These are phyloP conservation scores for Euthynnus affinis DNA, from an alignment of 2,797 vertebrate species.

Conservation along the genomic window DNA sequence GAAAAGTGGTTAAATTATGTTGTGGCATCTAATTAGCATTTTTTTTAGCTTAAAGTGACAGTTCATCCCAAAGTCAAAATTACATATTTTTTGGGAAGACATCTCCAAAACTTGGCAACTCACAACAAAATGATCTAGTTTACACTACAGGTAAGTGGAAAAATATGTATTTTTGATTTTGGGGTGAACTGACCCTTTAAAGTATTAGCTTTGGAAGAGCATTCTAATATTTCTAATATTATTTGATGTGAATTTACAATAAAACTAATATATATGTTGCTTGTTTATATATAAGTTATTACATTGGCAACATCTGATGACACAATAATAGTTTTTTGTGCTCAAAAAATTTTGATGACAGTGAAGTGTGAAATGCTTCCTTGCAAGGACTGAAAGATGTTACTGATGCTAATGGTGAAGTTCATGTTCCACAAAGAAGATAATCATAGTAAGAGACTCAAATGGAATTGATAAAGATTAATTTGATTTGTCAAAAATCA, in stretches of 20 bases:
- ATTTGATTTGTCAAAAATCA: conserved; percentile 56
- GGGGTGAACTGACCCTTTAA: no score
- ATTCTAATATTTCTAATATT: conserved; percentile 7
- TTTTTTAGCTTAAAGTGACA: no score
- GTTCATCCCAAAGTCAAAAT: no score
- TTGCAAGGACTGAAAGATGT: neutral
- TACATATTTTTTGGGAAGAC: no score
- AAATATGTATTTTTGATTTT: no score
- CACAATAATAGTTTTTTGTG: neutral
- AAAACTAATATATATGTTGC: conserved; percentile 38
- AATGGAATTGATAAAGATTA: conserved; percentile 47
- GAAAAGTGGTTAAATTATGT: conserved; percentile 14
- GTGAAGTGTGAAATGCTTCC: neutral
- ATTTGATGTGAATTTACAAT: conserved; percentile 6
- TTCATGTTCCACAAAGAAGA: neutral
- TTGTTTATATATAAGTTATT: conserved; percentile 4
- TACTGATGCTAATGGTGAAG: neutral
- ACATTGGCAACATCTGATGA: neutral
- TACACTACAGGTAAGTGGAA: no score
- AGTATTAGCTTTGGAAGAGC: no score
- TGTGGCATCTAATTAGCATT: conserved; percentile 1
- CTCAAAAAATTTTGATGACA: neutral
- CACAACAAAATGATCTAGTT: no score
- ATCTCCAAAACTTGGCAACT: no score
- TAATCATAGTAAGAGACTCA: conserved; percentile 47